These are phyloP conservation scores for Tuta absoluta DNA, from an alignment of 2,888 invertebrate genomes.

Conservation along the genomic window DNA sequence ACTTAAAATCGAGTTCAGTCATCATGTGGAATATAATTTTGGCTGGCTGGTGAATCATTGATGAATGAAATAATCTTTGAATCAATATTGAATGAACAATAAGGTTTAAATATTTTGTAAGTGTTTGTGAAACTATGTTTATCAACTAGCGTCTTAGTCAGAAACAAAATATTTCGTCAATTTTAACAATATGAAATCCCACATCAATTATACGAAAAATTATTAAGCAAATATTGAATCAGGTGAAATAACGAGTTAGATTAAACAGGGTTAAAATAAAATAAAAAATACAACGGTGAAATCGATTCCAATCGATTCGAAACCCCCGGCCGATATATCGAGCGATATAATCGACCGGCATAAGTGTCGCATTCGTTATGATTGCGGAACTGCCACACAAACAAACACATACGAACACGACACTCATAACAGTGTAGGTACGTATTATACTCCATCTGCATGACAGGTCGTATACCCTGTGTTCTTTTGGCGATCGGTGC, in stretches of 20 bases:
- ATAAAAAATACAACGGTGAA: neutral
- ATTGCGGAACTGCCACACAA: slow-evolving; percentile 13
- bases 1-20: neutral
- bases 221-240: too few species aligned
- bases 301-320: slow-evolving; percentile 52
- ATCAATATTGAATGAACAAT: too few species aligned
- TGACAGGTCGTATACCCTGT: neutral
- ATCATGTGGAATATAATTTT: neutral
- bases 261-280: too few species aligned
- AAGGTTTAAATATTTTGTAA: too few species aligned
- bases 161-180: too few species aligned
- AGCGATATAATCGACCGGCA: slow-evolving; percentile 36
- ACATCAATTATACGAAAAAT: too few species aligned
- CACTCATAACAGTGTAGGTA: neutral
- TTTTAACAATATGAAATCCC: too few species aligned
- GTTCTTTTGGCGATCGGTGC: too few species aligned
- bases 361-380: slow-evolving; percentile 24
- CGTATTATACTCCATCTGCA: neutral
- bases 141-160: too few species aligned
- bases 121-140: too few species aligned
- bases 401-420: neutral
- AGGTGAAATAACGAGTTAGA: too few species aligned
- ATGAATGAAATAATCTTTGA: too few species aligned
- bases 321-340: slow-evolving; percentile 35
- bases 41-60: neutral